Percentiles rank a stretch among this genome's conserved stretches.
phyloP scores from a whole-genome alignment of 2,888 invertebrate species.

The Cistogaster globosa region DNA sequence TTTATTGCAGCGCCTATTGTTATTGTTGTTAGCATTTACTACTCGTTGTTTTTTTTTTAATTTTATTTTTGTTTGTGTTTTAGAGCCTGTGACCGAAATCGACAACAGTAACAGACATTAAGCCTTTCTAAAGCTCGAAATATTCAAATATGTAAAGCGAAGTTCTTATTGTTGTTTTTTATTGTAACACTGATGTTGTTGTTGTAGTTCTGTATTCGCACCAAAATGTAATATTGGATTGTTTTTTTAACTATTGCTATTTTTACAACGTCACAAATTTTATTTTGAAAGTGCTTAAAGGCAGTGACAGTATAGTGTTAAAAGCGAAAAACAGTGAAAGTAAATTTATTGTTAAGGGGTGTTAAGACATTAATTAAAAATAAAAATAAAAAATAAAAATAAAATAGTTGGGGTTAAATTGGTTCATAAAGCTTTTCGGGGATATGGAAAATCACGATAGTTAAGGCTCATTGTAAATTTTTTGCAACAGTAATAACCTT shows the following conservation, averaged over 20 bases:
- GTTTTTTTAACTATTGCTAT: constrained; percentile 42
- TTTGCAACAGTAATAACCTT: too few relatives aligned
- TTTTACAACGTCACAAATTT: constrained; percentile 36
- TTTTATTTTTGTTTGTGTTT: not conserved
- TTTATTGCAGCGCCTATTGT: constrained; percentile 43
- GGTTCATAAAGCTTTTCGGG: not conserved
- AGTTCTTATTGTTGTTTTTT: constrained; percentile 7
- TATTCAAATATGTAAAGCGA: constrained; percentile 19
- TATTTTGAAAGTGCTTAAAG: constrained; percentile 24
- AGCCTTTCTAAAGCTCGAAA: constrained; percentile 51
- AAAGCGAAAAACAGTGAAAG: constrained; percentile 17
- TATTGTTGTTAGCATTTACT: constrained; percentile 24
- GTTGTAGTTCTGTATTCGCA: constrained; percentile 27
- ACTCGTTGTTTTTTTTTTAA: constrained; percentile 9
- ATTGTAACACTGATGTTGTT: not conserved
- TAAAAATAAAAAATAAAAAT: too few relatives aligned
- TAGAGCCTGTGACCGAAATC: constrained; percentile 23
- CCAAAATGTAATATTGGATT: constrained; percentile 34
- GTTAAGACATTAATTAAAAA: constrained; percentile 13
- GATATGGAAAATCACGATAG: too few relatives aligned
- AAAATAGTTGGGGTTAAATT: too few relatives aligned
- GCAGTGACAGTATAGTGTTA: constrained; percentile 37
- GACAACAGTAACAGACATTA: constrained; percentile 45
- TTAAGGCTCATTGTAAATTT: too few relatives aligned
- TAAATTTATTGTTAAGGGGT: constrained; percentile 16